Evolutionary conservation across 2,888 invertebrate species (phyloP), one percentile per base, ranked within the genome.

Genomic region (Cybosia mesomella): DNA sequence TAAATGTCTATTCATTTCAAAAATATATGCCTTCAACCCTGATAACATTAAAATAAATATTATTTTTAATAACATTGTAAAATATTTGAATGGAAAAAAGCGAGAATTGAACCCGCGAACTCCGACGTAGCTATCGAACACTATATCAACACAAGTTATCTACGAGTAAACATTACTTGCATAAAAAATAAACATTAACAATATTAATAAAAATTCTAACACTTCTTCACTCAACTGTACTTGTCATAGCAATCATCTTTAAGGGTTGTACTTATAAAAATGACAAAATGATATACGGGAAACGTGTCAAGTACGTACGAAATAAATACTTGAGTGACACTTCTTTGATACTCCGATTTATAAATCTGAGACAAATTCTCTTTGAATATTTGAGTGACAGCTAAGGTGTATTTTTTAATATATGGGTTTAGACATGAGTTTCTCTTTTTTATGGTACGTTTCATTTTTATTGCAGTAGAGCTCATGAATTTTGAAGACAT

Each of bases 271-370:
- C 82, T 87, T 83, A 84, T 87, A 87, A 79, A 90, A 88, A 88
- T 82, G 73, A 86, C 81, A 85, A 91, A 89, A 87, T 86, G 80
- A 88, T 85, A 87, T 77, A 83, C 79, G 79, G 80, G 83, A 87
- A 80, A 86, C 87, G 83, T 81, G 80, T 72, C 88, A 89, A 75
- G 78, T 89, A 89, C 81, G 78, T 89, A 89, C 81, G 74, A 76
- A 77, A 81, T 89, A 87, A 91, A 88, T 85, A 87, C 81, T 83
- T 86, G 85, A 89, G 83, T 88, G 91, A 89, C 91, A 90, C 87
- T 86, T 82, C 89, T 92, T 92, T 92, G 89, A 92, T 90, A 85
- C 82, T 82, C 74, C 82, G 85, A 89, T 88, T 87, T 85, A 75
- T 73, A 70, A 73, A 72, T 58, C 73, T 72, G 71, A 80, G 81